Base-by-base conservation (phyloP, 1,140 invertebrate genomes). In the Nylanderia fulva region DNA sequence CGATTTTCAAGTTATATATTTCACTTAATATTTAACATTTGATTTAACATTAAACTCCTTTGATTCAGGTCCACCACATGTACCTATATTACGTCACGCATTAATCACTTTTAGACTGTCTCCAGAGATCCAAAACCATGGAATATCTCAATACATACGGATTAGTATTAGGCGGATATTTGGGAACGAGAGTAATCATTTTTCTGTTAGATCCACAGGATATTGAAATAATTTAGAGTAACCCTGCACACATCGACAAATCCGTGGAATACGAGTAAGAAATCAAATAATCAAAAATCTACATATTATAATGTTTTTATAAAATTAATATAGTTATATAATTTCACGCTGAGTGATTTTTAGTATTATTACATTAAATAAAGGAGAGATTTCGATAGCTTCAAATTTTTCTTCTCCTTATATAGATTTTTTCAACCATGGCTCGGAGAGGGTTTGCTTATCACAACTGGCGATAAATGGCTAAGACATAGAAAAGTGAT, bases 391-490 rank as follows among this genome's bases (percentile, higher is more conserved):
- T 21, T 60, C 29, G 29, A 97, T 92, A 33, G 29, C 97, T 99
- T 84, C 97, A 98, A 33, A 74, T 72, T 4, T 11, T 58, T 2
- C n/a, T 69, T 36, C 33, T 45, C 15, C 8, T 5, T 56, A 24
- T 66, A 5, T 71, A 96, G 96, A 83, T 98, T 97, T 92, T 97
- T 99, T 84, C 97, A 98, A 91, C 98, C 98, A 0, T 99, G 98
- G 98, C 96, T 99, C 58, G 98, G 98, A 15, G 96, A 98, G 88
- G 98, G 98, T 74, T 94, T 99, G 6, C 95, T 99, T 0, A 98
- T 98, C 29, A 98, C 97, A 76, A 96, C 96, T 29, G 96, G 98
- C 36, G 96, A 97, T 60, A 98, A 98, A 95, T 99, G 98, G 98
- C 95, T 96, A 13, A 95, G 95, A 0, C 96, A 98, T 88, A 95